These are phyloP conservation scores for Cyprinus carpio DNA, from an alignment of 2,113 vertebrate genomes.

Conservation along the genomic window DNA sequence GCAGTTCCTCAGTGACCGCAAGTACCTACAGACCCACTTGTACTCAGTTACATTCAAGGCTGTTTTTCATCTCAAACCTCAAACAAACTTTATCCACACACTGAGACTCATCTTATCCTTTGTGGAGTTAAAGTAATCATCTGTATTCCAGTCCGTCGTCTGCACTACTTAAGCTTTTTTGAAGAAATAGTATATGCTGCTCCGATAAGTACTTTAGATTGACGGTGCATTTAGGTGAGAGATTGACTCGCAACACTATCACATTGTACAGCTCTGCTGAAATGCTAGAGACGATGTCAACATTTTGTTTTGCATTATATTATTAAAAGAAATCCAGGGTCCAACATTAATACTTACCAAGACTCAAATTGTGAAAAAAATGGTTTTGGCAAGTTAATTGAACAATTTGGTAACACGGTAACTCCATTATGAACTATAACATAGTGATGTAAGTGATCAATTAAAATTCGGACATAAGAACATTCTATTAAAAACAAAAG, in stretches of 20 bases:
- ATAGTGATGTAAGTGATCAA: background rate
- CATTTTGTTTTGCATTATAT: background rate
- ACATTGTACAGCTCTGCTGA: slow-evolving; percentile 6
- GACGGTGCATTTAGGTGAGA: background rate
- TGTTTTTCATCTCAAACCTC: slow-evolving; percentile 36
- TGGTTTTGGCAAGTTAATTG: background rate
- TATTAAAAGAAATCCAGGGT: background rate
- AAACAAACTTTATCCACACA: background rate
- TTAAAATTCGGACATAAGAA: background rate
- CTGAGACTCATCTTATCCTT: background rate
- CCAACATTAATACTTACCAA: slow-evolving; percentile 17
- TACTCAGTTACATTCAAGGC: background rate
- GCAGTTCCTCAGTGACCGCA: slow-evolving; percentile 4
- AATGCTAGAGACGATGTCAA: background rate
- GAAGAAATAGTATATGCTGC: slow-evolving; percentile 28
- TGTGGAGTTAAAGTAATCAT: slow-evolving; percentile 10
- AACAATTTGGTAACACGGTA: background rate
- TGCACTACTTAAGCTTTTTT: slow-evolving; percentile 34
- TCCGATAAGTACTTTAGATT: slow-evolving; percentile 10
- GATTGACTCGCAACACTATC: background rate
- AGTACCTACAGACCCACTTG: slow-evolving; percentile 17
- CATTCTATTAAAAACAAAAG: background rate
- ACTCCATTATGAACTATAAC: background rate
- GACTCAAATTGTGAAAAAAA: background rate
- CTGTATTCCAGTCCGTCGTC: slow-evolving; percentile 1